Percentiles rank a stretch among this genome's conserved stretches.
Conservation (phyloP, 2,888 invertebrate genomes). For the Spialia ferax region DNA sequence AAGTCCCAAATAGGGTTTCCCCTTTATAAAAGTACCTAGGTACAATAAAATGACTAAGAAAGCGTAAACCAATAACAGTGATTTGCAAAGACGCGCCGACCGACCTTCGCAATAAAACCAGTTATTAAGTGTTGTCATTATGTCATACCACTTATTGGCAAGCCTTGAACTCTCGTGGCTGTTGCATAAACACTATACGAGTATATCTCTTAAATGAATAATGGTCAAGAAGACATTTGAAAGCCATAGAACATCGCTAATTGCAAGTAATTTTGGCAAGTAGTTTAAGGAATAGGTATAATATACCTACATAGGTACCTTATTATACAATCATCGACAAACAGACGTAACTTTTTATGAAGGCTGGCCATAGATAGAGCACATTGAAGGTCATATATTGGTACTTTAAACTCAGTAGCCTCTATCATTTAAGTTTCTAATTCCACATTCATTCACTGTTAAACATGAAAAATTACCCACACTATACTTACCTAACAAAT, state of each 20-base stretch:
- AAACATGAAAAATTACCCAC: too few species aligned
- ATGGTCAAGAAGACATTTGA: neutral
- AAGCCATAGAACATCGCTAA: neutral
- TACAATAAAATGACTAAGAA: conserved; percentile 1
- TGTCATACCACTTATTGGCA: conserved; percentile 23
- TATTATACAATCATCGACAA: too few species aligned
- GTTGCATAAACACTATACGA: neutral
- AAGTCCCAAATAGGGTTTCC: too few species aligned
- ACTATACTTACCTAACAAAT: too few species aligned
- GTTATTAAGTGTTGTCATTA: conserved; percentile 34
- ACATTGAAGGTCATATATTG: too few species aligned
- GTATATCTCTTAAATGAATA: neutral
- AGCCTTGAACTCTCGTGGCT: conserved; percentile 30
- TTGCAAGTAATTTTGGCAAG: neutral
- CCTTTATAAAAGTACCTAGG: too few species aligned
- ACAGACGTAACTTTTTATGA: too few species aligned
- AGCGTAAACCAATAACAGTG: neutral
- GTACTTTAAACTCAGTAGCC: too few species aligned
- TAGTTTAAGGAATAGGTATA: neutral
- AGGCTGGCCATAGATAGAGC: too few species aligned
- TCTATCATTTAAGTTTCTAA: too few species aligned
- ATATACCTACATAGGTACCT: too few species aligned
- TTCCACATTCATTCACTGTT: too few species aligned
- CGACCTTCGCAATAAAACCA: conserved; percentile 29
- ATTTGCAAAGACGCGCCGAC: conserved; percentile 11